Evolutionary conservation across 1,140 invertebrate species (phyloP).

Genomic region (Ridgeia piscesae): DNA sequence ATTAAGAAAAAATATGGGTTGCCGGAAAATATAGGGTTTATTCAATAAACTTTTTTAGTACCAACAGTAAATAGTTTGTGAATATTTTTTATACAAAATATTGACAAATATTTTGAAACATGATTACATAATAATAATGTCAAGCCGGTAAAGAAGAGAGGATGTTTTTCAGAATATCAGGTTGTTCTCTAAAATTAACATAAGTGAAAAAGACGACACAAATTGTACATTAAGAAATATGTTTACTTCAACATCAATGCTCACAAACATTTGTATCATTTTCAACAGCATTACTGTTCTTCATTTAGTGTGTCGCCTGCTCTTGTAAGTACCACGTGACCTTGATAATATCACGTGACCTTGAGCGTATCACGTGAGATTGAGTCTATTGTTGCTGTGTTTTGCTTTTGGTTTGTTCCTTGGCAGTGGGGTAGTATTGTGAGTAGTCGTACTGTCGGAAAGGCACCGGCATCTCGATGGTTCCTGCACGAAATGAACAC

Average conservation of each 20-base stretch:
- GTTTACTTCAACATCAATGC: not conserved
- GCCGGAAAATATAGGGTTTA: too few species aligned
- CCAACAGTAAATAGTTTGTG: too few species aligned
- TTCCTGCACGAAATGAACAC: slow-evolving; percentile 35
- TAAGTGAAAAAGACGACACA: not conserved
- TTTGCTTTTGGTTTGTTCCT: not conserved
- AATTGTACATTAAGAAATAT: not conserved
- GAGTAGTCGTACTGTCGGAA: slow-evolving; percentile 79
- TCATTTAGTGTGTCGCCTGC: not conserved
- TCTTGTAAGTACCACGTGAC: too few species aligned
- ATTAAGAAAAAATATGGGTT: too few species aligned
- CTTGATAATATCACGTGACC: too few species aligned
- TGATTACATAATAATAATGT: too few species aligned
- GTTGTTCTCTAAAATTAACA: not conserved
- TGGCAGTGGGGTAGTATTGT: slow-evolving; percentile 65
- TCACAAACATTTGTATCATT: not conserved
- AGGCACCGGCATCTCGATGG: slow-evolving; percentile 72
- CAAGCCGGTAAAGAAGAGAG: too few species aligned
- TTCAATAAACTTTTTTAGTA: too few species aligned
- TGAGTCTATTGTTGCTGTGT: not conserved
- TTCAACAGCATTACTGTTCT: not conserved
- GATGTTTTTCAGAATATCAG: not conserved
- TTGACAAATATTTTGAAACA: too few species aligned
- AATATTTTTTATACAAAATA: too few species aligned
- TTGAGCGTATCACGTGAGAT: too few species aligned